Percentiles rank a stretch among this genome's conserved stretches.
These are phyloP conservation scores for Ectropis crepuscularia DNA, from an alignment of 2,888 invertebrate genomes.

Conservation along the genomic window DNA sequence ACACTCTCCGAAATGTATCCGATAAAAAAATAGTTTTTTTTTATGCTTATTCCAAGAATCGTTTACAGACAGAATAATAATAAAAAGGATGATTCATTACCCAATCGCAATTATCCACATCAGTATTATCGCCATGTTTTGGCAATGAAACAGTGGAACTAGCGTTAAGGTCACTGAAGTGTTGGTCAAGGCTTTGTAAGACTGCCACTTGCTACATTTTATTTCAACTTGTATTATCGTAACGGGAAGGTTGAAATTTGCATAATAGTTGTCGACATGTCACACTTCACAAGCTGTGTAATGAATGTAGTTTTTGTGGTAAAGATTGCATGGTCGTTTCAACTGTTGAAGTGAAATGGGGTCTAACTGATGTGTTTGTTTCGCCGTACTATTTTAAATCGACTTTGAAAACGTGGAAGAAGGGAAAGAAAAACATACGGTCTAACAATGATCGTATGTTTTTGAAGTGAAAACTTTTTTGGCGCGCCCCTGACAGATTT, in stretches of 20 bases:
- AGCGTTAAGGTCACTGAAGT: constrained; percentile 19
- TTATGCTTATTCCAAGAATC: too few relatives aligned
- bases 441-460: too few relatives aligned
- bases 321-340: not conserved
- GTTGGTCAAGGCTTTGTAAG: constrained; percentile 26
- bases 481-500: too few relatives aligned
- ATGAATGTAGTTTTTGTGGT: constrained; percentile 1
- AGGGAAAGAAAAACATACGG: too few relatives aligned
- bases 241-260: constrained; percentile 18
- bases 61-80: too few relatives aligned
- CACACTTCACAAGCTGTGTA: constrained; percentile 15
- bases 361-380: not conserved
- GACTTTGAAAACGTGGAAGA: too few relatives aligned
- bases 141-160: constrained; percentile 21
- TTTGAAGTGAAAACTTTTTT: too few relatives aligned
- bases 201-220: constrained; percentile 17
- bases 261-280: not conserved
- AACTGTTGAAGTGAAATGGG: not conserved
- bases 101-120: not conserved
- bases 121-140: constrained; percentile 9
- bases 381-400: not conserved
- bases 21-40: too few relatives aligned
- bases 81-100: too few relatives aligned
- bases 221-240: constrained; percentile 6
- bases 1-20: too few relatives aligned